These are phyloP conservation scores for Cettia cetti DNA, from an alignment of 2,113 vertebrate species.

Conservation along the genomic window DNA sequence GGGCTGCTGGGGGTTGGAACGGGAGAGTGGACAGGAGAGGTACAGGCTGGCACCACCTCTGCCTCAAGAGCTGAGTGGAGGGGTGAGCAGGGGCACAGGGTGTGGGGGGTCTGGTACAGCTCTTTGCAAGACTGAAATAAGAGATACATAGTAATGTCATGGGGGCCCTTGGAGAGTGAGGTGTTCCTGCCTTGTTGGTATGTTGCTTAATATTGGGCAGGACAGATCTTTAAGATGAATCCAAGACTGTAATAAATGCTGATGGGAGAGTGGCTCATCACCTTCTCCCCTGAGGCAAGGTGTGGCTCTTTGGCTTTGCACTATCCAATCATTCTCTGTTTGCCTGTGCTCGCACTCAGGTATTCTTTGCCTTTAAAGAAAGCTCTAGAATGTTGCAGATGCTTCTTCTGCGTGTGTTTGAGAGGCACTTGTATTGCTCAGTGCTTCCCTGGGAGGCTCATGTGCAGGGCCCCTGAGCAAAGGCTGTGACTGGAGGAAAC, in stretches of 20 bases:
- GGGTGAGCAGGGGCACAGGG: not conserved
- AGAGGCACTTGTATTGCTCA: not conserved
- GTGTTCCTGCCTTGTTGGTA: not conserved
- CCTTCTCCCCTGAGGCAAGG: not conserved
- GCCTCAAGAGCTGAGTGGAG: not conserved
- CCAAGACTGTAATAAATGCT: not conserved
- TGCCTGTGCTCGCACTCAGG: not conserved
- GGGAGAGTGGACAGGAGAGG: not conserved
- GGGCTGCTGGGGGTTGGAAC: not conserved
- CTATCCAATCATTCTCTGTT: not conserved
- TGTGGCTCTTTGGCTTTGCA: not conserved
- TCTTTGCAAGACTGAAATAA: not conserved
- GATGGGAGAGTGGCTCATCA: not conserved
- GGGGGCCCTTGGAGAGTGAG: not conserved
- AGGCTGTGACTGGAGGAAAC: not conserved
- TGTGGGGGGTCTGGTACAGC: not conserved
- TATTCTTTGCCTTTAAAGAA: not conserved
- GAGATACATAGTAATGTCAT: not conserved
- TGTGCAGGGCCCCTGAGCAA: not conserved
- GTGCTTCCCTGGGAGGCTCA: not conserved
- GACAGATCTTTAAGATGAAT: not conserved
- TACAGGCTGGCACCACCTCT: accelerated
- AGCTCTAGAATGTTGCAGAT: not conserved
- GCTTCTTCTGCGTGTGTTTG: not conserved
- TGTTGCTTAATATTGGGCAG: not conserved